Percentiles rank a stretch among this genome's conserved stretches.
Evolutionary conservation across 2,797 vertebrate genomes (phyloP).

Genomic region (Pseudomugil gertrudae): DNA sequence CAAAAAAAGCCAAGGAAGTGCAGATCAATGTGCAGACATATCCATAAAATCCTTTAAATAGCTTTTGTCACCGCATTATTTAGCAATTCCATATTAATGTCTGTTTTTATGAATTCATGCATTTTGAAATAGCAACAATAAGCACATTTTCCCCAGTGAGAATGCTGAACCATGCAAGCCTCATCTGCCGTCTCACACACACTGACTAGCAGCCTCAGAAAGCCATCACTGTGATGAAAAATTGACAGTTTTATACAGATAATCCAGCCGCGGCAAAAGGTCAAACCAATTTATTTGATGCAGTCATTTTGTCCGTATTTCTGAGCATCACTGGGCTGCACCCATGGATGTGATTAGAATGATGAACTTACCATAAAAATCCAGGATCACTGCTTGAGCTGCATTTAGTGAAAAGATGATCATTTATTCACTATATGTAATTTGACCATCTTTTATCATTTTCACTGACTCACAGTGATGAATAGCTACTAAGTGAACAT

Average conservation of each 20-base stretch:
- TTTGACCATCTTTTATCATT: slow-evolving; percentile 1
- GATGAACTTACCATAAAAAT: slow-evolving; percentile 43
- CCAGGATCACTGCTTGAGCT: slow-evolving; percentile 9
- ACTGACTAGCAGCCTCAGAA: slow-evolving; percentile 33
- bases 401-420: slow-evolving; percentile 1
- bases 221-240: slow-evolving; percentile 71
- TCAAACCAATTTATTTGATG: slow-evolving; percentile 70
- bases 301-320: slow-evolving; percentile 52
- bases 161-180: slow-evolving; percentile 14
- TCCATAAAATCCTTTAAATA: slow-evolving; percentile 42
- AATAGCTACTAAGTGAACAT: not conserved
- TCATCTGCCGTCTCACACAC: slow-evolving; percentile 19
- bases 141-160: slow-evolving; percentile 19
- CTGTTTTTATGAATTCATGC: not conserved
- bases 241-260: slow-evolving; percentile 53
- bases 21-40: slow-evolving; percentile 56
- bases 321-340: slow-evolving; percentile 47
- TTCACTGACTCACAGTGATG: not conserved
- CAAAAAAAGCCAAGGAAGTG: slow-evolving; percentile 42
- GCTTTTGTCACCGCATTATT: slow-evolving; percentile 15
- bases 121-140: slow-evolving; percentile 14
- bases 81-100: not conserved
- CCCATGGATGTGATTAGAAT: slow-evolving; percentile 62
- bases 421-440: slow-evolving; percentile 6
- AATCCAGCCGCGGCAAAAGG: slow-evolving; percentile 65